Conservation (phyloP, 2,888 invertebrate genomes). For the Microchrysa polita region DNA sequence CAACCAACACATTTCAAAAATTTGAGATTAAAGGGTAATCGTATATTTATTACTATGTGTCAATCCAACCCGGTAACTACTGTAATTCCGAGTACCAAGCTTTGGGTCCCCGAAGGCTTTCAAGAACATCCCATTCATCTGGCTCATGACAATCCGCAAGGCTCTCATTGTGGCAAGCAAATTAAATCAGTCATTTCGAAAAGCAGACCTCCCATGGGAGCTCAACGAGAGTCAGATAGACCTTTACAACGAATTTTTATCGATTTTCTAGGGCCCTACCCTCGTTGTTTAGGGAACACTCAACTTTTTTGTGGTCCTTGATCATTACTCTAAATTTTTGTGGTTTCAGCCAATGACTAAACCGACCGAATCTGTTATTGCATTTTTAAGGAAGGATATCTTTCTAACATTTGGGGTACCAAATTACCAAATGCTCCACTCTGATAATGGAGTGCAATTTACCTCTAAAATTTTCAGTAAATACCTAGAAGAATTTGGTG, state of each 20-base stretch:
- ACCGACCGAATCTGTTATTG: conserved; percentile 25
- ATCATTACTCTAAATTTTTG: neutral
- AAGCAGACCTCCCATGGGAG: conserved; percentile 48
- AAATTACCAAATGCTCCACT: neutral
- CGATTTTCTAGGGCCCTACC: conserved; percentile 42
- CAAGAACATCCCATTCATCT: neutral
- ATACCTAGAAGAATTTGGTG: conserved; percentile 9
- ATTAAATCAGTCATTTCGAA: neutral
- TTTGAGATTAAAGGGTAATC: neutral
- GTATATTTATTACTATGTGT: neutral
- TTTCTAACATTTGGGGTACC: neutral
- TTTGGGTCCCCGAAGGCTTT: conserved; percentile 5
- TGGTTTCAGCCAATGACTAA: conserved; percentile 43
- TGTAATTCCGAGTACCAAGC: neutral
- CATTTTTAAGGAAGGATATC: neutral
- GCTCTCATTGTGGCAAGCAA: conserved; percentile 43
- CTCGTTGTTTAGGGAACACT: neutral
- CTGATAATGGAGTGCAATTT: conserved; percentile 5
- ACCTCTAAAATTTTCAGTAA: too few species aligned
- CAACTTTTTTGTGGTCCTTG: neutral
- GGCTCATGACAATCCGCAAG: conserved; percentile 26
- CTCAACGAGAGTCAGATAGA: neutral
- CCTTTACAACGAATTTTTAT: conserved; percentile 48
- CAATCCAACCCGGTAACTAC: neutral
- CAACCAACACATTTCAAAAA: neutral